Percentiles rank a stretch among this genome's conserved stretches.
Conservation (phyloP, 2,888 invertebrate genomes). For the Acanthosoma haemorrhoidale region DNA sequence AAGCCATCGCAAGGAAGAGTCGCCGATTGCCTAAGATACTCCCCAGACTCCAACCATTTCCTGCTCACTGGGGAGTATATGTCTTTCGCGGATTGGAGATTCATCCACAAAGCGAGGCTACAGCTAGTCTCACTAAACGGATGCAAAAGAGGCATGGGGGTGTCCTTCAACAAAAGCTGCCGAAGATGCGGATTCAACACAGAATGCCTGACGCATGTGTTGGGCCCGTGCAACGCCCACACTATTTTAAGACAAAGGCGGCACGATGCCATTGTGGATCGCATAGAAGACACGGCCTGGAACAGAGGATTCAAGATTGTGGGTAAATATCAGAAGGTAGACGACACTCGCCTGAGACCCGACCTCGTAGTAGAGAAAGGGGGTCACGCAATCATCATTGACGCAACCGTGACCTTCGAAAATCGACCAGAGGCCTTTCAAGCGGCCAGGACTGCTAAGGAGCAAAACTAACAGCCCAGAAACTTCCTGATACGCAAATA, state of each 20-base stretch:
- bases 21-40: too few relatives aligned
- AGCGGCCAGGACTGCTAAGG: not conserved
- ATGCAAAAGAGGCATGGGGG: too few relatives aligned
- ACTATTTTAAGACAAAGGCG: not conserved
- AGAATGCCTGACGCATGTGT: slow-evolving; percentile 17
- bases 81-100: too few relatives aligned
- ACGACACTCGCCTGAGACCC: too few relatives aligned
- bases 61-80: too few relatives aligned
- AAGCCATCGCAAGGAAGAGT: slow-evolving; percentile 30
- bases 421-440: too few relatives aligned
- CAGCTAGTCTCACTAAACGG: slow-evolving; percentile 30
- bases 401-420: too few relatives aligned
- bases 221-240: slow-evolving; percentile 15
- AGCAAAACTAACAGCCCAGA: not conserved
- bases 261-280: slow-evolving; percentile 17
- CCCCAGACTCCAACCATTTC: too few relatives aligned
- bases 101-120: too few relatives aligned
- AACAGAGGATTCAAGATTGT: not conserved
- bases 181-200: slow-evolving; percentile 3
- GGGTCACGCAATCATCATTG: not conserved
- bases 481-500: too few relatives aligned
- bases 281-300: not conserved
- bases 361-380: not conserved
- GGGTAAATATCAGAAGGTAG: slow-evolving; percentile 9
- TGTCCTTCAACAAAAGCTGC: too few relatives aligned